Evolutionary conservation across 2,888 invertebrate species (phyloP), one percentile per base, ranked within the genome.

Genomic region (Balanococcus diminutus): DNA sequence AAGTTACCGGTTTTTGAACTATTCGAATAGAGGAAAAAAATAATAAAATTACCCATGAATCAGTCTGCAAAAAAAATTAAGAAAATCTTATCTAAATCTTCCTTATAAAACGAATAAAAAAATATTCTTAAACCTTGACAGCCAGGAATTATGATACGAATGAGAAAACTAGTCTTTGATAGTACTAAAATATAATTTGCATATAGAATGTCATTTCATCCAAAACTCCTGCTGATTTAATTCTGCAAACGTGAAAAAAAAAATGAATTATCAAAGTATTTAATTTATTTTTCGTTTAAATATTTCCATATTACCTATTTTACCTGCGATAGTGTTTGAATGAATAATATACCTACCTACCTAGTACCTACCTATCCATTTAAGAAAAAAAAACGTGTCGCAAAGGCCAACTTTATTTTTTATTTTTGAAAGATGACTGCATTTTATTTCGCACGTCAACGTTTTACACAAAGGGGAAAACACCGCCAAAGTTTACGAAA

Each of bases 41-140:
- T 67, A 67, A 67, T 28, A 67, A 67, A 67, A 67, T 28, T 67
- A 67, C 67, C 67, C 28, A 67, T 67, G 67, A 67, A 31, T 67
- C 25, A 67, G 16, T 16, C 28, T 14, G 67, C 28, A 14, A 67
- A 19, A 67, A 14, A 67, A 28, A 31, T 28, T 31, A 25, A 0
- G 67, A 28, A 31, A 14, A 67, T 67, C 19, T 19, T n/a, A n/a
- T n/a, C n/a, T 51, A 19, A n/a, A 51, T 51, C 22, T 19, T 22
- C 6, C 9, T 4, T 22, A 19, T 8, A 8, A 56, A 5, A 56
- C 22, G 22, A 56, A 56, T 31, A 28, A 28, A 67, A 67, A 67
- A 67, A 67, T 28, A 67, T 67, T 31, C 28, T 14, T 28, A 31
- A 16, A 67, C 67, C 67, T 67, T 67, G 28, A 67, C 28, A 28